Base-by-base conservation (phyloP, 2,888 invertebrate genomes). In the Phorcus lineatus region DNA sequence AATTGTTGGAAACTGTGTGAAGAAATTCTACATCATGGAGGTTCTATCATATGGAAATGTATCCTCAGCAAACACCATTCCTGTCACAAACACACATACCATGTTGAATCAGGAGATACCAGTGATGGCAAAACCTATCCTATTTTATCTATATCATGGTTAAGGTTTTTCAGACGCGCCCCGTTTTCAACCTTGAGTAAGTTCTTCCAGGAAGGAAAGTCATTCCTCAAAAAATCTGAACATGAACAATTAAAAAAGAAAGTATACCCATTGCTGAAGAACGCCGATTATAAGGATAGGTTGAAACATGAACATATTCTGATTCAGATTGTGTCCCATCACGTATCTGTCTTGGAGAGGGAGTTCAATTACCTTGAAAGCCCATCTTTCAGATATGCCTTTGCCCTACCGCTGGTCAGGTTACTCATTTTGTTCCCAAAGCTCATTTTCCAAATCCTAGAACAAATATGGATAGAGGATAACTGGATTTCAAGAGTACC, bases 11-110 rank as follows among this genome's bases (percentile, higher is more conserved):
- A 76, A 7, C 78, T 81, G 17, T 81, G 78, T 9, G 76, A 78
- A 16, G 62, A 40, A 16, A 53, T 86, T 47, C 75, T 84, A 16
- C 47, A 36, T 6, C 70, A 55, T 24, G 78, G 79, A 3, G 83
- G 81, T 2, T 11, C 55, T 36, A 77, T 78, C 13, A 2, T 86
- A 36, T 86, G 86, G 84, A 74, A 81, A 11, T 86, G 86, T 62
- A 74, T 83, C 16, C 28, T 80, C 22, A 36, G 67, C 16, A 47
- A 66, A 66, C 66, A 76, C 52, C 76, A 80, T 55, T 74, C 82
- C 11, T 82, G 82, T 52, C 82, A 82, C 75, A 82, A 80, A 76
- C 78, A 78, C 47, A 78, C 78, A 22, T 82, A 80, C 52, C 40
- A 52, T 1, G 7, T 6, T 11, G 53, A 76, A 0, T 9, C 11